Evolutionary conservation across 2,797 vertebrate genomes (phyloP), one percentile per base, ranked within the genome.

Genomic region (Gallirallus australis): DNA sequence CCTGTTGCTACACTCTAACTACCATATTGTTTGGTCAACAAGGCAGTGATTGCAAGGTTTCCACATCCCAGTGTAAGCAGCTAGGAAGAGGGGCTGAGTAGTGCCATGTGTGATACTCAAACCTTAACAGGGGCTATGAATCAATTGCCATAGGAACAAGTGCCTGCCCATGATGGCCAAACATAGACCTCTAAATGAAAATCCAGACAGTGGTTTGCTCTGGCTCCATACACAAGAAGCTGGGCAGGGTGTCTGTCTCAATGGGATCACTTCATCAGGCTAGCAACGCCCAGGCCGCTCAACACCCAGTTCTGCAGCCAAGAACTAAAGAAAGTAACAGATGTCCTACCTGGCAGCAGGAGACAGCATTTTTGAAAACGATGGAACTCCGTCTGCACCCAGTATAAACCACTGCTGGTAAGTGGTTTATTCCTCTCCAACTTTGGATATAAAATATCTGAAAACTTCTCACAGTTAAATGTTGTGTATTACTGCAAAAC

Each of bases 251-350:
- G 16, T 52, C 50, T 57, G 7, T 25, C 19, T 52, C 37, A n/a
- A 25, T 8, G 6, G 18, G 5, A 5, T 52, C 31, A 33, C 5
- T 42, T 77, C 37, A 30, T 72, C 19, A 53, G 24, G 19, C 11
- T 37, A 35, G 27, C 18, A 50, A 20, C 15, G 9, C 17, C 13
- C 11, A 2, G 2, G 1, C 12, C 4, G 9, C 3, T 15, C 42
- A 19, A 24, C 56, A 33, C 20, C 20, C 14, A 25, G 8, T 53
- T 77, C 40, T 73, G 24, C 35, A 65, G 2, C 21, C 21, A 65
- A 28, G 31, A 63, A 25, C 3, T 53, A 27, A 75, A 42, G 11
- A 30, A 73, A 80, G 15, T 13, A 60, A 30, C 7, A 53, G 42
- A 50, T 17, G 7, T 21, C 33, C 57, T 45, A 35, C 5, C 25